Base-by-base conservation (phyloP, 2,797 vertebrate species). In the Echiichthys vipera region DNA sequence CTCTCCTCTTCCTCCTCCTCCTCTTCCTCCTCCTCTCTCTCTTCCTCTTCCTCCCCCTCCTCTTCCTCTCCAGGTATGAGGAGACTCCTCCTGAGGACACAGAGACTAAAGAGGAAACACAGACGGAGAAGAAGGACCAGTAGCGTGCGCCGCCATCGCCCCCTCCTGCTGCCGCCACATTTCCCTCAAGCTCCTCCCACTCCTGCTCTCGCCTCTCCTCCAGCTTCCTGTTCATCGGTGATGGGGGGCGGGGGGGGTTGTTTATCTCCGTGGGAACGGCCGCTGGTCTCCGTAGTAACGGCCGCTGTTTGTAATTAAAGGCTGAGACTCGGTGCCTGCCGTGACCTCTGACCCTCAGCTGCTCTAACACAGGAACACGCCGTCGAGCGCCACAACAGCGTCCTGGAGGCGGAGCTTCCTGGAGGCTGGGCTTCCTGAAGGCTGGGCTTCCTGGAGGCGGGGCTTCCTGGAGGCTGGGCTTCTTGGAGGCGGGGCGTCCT, bases 91-190 rank as follows among this genome's bases (percentile, higher is more conserved):
- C 88, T 2, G 94, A 94, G 67, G 91, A 92, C 18, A 78, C 17
- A 8, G 78, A 6, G 24, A 3, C 51, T 14, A 93, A 90, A 81
- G 93, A 94, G 8, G 93, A 93, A 12, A 43, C 85, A 0, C 91
- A 93, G 32, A 34, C n/a, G n/a, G n/a, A 34, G 65, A 95, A 94
- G 46, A 94, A 95, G 86, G 93, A 95, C 75, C 92, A 95, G 86
- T 95, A 92, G 78, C 45, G 46, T 76, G 54, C 58, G 20, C 6
- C 7, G 8, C 71, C 64, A 29, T 57, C 30, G 39, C 27, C 11
- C 4, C 29, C 1, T 7, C 15, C 68, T 68, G 59, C 77, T 69
- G 70, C 70, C 64, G 2, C 76, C 73, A 64, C 77, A 74, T 89
- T 74, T 89, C 86, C 82, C 62, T 29, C 47, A 81, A 85, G 87